These are phyloP conservation scores for Chaetorhynchus papuensis DNA, from an alignment of 2,113 vertebrate species.

Conservation along the genomic window DNA sequence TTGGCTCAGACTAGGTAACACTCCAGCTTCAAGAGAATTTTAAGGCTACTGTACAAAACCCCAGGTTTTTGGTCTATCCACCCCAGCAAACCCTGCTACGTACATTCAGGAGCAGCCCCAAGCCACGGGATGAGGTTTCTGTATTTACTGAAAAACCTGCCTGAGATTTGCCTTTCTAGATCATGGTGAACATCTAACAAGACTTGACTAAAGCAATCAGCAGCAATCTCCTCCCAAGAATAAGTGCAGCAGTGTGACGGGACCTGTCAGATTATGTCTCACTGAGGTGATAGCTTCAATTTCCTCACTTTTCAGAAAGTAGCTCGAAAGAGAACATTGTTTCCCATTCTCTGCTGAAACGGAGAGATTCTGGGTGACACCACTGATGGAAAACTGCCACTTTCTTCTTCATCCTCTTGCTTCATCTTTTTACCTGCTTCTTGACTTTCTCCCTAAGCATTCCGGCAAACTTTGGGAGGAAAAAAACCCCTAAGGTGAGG, in stretches of 20 bases:
- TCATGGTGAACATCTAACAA: background rate
- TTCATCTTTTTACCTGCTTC: background rate
- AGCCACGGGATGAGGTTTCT: background rate
- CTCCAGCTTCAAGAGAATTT: background rate
- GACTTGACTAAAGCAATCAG: background rate
- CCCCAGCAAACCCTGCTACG: rapidly evolving
- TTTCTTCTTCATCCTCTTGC: background rate
- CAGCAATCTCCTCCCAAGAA: background rate
- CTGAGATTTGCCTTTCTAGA: background rate
- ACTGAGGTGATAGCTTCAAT: background rate
- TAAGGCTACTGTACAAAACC: background rate
- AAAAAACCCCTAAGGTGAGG: background rate
- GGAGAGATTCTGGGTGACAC: background rate
- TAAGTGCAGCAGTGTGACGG: background rate
- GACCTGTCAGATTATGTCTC: background rate
- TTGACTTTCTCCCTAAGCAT: background rate
- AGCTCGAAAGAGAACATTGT: background rate
- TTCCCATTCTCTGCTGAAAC: background rate
- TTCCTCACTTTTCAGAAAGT: background rate
- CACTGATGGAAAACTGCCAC: rapidly evolving
- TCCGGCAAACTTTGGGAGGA: rapidly evolving
- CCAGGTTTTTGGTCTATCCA: background rate
- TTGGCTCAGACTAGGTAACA: background rate
- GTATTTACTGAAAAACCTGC: background rate
- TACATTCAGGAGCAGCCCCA: background rate